These are phyloP conservation scores for Trochalopteron elliotii DNA, from an alignment of 2,113 vertebrate species.

Conservation along the genomic window DNA sequence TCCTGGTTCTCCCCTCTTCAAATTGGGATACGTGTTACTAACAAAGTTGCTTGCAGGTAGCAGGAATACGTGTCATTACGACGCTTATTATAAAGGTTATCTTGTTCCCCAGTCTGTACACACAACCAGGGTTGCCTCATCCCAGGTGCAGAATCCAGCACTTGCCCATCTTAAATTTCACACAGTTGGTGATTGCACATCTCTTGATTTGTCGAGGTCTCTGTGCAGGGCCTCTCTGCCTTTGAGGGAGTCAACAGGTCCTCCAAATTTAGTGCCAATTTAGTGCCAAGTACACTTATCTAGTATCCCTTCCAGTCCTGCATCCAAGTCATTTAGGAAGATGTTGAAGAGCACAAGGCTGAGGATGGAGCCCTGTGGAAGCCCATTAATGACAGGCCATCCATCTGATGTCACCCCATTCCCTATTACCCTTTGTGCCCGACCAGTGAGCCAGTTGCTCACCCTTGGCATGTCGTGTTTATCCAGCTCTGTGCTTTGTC, in stretches of 20 bases:
- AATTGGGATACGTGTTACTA: not conserved
- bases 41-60: not conserved
- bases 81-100: not conserved
- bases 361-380: not conserved
- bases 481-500: not conserved
- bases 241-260: accelerated
- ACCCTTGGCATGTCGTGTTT: not conserved
- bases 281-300: not conserved
- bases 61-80: not conserved
- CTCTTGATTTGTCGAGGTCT: accelerated
- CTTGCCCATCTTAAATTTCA: not conserved
- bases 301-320: not conserved
- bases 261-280: not conserved
- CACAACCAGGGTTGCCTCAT: not conserved
- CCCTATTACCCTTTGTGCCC: not conserved
- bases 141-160: not conserved
- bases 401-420: not conserved
- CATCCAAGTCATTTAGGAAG: not conserved
- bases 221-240: not conserved
- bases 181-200: not conserved
- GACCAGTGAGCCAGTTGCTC: accelerated
- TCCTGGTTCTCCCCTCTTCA: not conserved
- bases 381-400: too few relatives aligned
- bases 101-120: not conserved
- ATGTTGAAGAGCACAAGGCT: not conserved